Percentiles rank a stretch among this genome's conserved stretches.
Conservation (phyloP, 2,113 vertebrate species). For the Gnathonemus longibarbis region DNA sequence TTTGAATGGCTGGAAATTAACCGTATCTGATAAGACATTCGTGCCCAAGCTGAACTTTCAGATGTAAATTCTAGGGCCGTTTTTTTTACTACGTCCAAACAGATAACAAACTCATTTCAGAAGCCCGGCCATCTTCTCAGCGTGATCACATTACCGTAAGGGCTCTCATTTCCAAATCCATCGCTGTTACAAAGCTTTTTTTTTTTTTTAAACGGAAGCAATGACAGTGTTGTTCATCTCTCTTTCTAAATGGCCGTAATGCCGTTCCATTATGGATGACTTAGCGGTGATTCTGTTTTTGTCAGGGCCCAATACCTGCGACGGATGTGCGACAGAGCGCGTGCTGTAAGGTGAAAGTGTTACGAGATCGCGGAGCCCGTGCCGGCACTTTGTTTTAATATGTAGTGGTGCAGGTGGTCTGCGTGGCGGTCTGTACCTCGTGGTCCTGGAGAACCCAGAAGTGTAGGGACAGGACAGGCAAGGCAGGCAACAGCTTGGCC, state of each 20-base stretch:
- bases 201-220: background rate
- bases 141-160: slow-evolving; percentile 20
- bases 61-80: slow-evolving; percentile 32
- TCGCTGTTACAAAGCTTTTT: slow-evolving; percentile 19
- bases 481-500: background rate
- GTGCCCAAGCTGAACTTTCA: slow-evolving; percentile 42
- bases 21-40: slow-evolving; percentile 40
- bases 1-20: slow-evolving; percentile 46
- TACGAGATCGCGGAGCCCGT: background rate
- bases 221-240: background rate
- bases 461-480: background rate
- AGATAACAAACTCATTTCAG: slow-evolving; percentile 33
- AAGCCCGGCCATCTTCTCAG: background rate
- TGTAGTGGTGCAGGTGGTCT: background rate
- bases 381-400: background rate
- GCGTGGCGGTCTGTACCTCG: background rate
- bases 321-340: background rate
- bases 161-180: background rate
- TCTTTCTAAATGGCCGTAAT: background rate
- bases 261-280: background rate
- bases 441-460: background rate
- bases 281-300: background rate
- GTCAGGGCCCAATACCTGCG: background rate
- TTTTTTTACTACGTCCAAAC: slow-evolving; percentile 33
- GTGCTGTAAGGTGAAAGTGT: background rate